Evolutionary conservation across 2,797 vertebrate species (phyloP).

Genomic region (Malacoraja senta): DNA sequence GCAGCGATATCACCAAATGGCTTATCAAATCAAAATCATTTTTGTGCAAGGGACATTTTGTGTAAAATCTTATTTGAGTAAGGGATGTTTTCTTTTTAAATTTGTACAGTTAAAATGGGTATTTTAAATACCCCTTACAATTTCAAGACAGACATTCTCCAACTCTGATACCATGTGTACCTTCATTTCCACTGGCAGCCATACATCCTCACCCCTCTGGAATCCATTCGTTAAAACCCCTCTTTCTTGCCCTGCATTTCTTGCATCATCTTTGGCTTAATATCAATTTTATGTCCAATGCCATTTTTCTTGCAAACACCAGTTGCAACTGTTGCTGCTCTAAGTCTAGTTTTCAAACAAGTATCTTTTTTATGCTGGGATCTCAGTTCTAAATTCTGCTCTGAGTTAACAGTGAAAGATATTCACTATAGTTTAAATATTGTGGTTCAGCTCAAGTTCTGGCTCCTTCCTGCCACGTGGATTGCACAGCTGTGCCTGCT

Average conservation of each 20-base stretch:
- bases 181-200: too few species aligned
- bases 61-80: neutral
- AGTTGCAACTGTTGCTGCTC: neutral
- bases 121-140: too few species aligned
- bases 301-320: too few species aligned
- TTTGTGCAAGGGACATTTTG: neutral
- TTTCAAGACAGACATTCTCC: too few species aligned
- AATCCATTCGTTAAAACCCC: too few species aligned
- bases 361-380: neutral
- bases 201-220: too few species aligned
- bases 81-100: neutral
- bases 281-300: too few species aligned
- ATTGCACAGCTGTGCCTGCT: too few species aligned
- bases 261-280: too few species aligned
- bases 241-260: too few species aligned
- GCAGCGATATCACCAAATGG: neutral
- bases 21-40: neutral
- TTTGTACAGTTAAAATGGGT: too few species aligned
- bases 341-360: neutral
- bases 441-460: neutral
- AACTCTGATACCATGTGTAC: too few species aligned
- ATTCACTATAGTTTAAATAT: neutral
- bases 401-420: neutral
- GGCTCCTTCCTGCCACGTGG: conserved; percentile 7
- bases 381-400: neutral